Conservation (phyloP, 2,888 invertebrate genomes). For the Pomacea canaliculata region DNA sequence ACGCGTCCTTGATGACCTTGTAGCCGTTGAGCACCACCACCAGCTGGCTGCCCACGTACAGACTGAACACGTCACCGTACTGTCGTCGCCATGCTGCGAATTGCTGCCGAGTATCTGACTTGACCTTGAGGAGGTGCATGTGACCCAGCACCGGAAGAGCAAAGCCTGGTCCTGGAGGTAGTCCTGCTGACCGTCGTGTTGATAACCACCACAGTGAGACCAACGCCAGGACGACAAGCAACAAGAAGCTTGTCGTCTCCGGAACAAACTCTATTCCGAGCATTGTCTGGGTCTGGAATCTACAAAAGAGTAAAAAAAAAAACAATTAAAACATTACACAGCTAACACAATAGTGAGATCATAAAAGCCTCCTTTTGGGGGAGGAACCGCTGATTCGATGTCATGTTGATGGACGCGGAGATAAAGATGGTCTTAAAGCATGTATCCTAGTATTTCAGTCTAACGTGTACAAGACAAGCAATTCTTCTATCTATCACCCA, state of each 20-base stretch:
- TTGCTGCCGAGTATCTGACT: conserved; percentile 1
- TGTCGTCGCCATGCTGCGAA: neutral
- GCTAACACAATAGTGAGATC: too few species aligned
- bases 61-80: neutral
- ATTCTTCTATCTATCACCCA: too few species aligned
- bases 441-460: too few species aligned
- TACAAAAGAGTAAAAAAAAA: too few species aligned
- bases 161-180: neutral
- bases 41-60: conserved; percentile 13
- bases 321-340: too few species aligned
- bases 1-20: conserved; percentile 26
- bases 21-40: conserved; percentile 29
- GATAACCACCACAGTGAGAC: neutral
- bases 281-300: neutral
- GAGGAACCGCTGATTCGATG: too few species aligned
- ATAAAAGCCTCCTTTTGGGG: too few species aligned
- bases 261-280: neutral
- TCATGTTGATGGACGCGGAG: too few species aligned
- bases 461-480: too few species aligned
- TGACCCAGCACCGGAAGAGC: neutral
- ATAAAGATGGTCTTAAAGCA: too few species aligned
- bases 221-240: neutral
- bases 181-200: neutral
- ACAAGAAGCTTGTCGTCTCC: neutral
- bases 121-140: neutral